phyloP scores from a whole-genome alignment of 2,113 vertebrate species.

The Plestiodon gilberti region DNA sequence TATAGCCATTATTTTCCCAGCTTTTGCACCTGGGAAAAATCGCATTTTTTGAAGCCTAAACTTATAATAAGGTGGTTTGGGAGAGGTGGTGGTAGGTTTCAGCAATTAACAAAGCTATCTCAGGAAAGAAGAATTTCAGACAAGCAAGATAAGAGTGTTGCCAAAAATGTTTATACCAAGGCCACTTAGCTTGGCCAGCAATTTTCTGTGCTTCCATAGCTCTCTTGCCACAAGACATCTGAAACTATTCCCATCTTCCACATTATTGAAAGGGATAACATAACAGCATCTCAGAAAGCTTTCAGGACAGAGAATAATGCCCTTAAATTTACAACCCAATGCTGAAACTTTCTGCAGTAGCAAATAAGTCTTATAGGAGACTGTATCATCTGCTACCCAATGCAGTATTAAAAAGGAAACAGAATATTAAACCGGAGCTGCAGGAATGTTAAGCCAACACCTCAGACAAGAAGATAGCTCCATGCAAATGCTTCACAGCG shows the following conservation, averaged over 20 bases:
- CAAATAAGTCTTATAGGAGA: neutral
- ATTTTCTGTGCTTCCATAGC: conserved; percentile 25
- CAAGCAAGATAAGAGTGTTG: conserved; percentile 1
- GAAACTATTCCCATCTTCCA: conserved; percentile 15
- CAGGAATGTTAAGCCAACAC: neutral
- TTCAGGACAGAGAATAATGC: neutral
- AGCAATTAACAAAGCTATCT: conserved; percentile 29
- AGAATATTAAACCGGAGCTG: neutral
- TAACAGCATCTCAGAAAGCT: conserved; percentile 7
- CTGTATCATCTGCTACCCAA: neutral
- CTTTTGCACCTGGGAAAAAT: neutral
- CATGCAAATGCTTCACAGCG: neutral
- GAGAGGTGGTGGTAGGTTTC: neutral
- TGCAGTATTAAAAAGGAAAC: neutral
- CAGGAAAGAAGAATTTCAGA: conserved; percentile 34
- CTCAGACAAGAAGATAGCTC: neutral
- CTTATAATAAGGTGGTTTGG: neutral
- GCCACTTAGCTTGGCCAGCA: neutral
- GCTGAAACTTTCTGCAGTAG: neutral
- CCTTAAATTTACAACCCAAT: neutral
- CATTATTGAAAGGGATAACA: neutral
- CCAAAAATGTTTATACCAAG: conserved; percentile 25
- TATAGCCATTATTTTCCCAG: conserved; percentile 25
- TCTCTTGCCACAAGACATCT: conserved; percentile 2
- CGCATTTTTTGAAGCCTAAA: conserved; percentile 9